Evolutionary conservation across 2,797 vertebrate species (phyloP).

Genomic region (Okamejei kenojei): DNA sequence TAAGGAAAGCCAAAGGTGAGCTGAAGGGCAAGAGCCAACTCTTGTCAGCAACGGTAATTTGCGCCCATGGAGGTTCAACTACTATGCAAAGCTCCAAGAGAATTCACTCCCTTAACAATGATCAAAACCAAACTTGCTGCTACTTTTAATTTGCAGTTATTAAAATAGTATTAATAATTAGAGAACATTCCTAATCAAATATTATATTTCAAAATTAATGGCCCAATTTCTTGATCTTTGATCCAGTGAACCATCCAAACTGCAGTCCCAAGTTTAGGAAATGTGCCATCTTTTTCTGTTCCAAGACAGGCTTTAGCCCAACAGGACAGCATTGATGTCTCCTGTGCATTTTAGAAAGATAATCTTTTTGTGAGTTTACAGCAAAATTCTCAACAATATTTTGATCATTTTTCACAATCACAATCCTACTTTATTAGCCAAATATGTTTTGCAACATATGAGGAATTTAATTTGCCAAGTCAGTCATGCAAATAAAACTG

Average conservation of each 20-base stretch:
- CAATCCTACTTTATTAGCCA: too few relatives aligned
- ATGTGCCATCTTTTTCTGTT: neutral
- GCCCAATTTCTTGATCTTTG: neutral
- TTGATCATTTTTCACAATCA: too few relatives aligned
- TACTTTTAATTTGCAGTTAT: neutral
- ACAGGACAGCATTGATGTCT: too few relatives aligned
- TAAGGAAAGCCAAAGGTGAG: neutral
- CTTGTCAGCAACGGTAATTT: neutral
- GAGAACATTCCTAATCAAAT: neutral
- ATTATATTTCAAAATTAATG: neutral
- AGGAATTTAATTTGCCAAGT: too few relatives aligned
- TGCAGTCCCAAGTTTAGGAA: neutral
- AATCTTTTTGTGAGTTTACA: too few relatives aligned
- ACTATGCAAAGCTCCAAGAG: neutral
- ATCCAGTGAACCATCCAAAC: neutral
- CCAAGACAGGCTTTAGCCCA: too few relatives aligned
- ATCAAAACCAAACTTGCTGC: neutral
- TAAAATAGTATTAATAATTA: neutral
- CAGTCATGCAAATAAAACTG: too few relatives aligned
- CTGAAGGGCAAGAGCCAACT: neutral
- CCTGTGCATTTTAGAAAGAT: too few relatives aligned
- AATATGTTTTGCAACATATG: too few relatives aligned
- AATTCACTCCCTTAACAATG: neutral
- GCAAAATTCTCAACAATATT: too few relatives aligned
- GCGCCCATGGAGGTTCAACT: neutral